Base-by-base conservation (phyloP, 2,888 invertebrate species). In the Lottia scabra region DNA sequence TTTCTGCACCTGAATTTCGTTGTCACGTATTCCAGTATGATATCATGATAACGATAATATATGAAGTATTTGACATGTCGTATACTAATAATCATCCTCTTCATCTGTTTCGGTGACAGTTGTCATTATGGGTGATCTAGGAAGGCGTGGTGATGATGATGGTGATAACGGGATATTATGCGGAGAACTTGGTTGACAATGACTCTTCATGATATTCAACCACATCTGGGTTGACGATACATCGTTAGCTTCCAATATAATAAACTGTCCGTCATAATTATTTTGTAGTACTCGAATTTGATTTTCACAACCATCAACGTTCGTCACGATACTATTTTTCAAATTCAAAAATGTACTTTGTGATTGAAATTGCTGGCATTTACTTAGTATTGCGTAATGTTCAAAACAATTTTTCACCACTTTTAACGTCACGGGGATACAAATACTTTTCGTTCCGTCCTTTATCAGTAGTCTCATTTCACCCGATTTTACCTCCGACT, bases 401-500 rank as follows among this genome's bases (percentile, higher is more conserved):
- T 83, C 84, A 71, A 81, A 84, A 65, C 77, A 78, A 71, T 78
- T 84, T 64, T 79, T 74, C 76, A 84, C 82, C 56, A 83, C 83
- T 56, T 82, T 77, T 15, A 83, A 83, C 48, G 81, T 79, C 56
- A 84, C 81, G 0, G 81, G 78, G 2, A 80, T 62, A 63, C 77
- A 75, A 70, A 76, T 69, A 10, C 67, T 68, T 66, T 76, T 75
- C 4, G 78, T 78, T 23, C 77, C 76, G n/a, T 74, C 72, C 16
- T 69, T 74, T 62, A 81, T 80, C 15, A 82, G 44, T 46, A 84
- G 72, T 43, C 69, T 74, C 62, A 84, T 73, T 4, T 78, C 78
- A 30, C 82, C 83, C 46, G 77, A 74, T 67, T 80, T 80, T 6
- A 81, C 72, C 27, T 81, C 81, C 19, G 56, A 19, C 56, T 30